phyloP scores from a whole-genome alignment of 2,797 vertebrate genomes.

The Poeciliopsis turneri region DNA sequence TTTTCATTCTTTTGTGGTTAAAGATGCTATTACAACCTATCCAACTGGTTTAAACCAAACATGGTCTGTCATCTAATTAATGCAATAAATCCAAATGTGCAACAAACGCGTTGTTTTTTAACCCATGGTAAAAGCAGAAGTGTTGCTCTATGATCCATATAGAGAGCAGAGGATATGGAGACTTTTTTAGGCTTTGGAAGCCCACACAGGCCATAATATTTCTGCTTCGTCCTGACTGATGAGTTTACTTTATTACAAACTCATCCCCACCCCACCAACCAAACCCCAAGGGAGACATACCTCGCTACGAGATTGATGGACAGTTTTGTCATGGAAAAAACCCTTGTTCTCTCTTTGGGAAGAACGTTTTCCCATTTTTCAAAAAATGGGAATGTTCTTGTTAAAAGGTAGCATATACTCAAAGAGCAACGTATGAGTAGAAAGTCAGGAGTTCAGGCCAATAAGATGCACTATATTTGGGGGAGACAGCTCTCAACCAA shows the following conservation, averaged over 20 bases:
- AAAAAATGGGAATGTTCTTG: background rate
- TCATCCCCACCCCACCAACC: slow-evolving; percentile 13
- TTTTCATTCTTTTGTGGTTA: background rate
- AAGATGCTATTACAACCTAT: background rate
- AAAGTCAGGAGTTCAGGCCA: slow-evolving; percentile 51
- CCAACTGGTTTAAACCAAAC: background rate
- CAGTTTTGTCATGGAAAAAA: slow-evolving; percentile 65
- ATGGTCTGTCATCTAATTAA: background rate
- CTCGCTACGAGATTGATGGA: slow-evolving; percentile 78
- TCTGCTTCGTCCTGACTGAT: slow-evolving; percentile 72
- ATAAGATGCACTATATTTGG: slow-evolving; percentile 51
- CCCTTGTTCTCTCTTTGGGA: slow-evolving; percentile 37
- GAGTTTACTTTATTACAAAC: slow-evolving; percentile 76
- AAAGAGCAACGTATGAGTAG: slow-evolving; percentile 31
- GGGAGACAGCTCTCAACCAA: slow-evolving; percentile 40
- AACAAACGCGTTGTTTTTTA: slow-evolving; percentile 25
- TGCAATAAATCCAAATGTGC: background rate
- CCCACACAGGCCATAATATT: slow-evolving; percentile 70
- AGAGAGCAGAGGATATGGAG: slow-evolving; percentile 60
- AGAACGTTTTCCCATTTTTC: slow-evolving; percentile 34
- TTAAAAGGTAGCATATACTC: slow-evolving; percentile 22
- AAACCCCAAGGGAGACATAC: slow-evolving; percentile 77
- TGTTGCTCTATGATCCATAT: slow-evolving; percentile 51
- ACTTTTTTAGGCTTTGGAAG: slow-evolving; percentile 51
- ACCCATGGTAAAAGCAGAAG: slow-evolving; percentile 35